Base-by-base conservation (phyloP, 2,797 vertebrate genomes). In the Onychomys leucogaster region DNA sequence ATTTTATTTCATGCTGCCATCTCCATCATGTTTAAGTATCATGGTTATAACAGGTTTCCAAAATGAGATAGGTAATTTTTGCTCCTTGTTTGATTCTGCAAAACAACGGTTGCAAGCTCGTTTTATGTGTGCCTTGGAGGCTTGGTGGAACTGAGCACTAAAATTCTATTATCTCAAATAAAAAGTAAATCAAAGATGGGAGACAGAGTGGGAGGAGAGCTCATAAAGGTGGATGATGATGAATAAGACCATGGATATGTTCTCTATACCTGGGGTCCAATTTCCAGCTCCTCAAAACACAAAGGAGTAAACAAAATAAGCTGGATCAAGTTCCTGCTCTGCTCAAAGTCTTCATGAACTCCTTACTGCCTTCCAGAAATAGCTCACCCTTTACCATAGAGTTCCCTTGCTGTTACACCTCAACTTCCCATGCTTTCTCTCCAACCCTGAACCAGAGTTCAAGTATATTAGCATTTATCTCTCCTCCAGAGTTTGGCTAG, bases 161-260 rank as follows among this genome's bases (percentile, higher is more conserved):
- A 95, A 95, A 92, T 67, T 90, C 80, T 87, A 81, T 96, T 87
- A 67, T 81, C n/a, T 85, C 65, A 88, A 89, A 94, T 43, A 65
- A 81, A 96, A 87, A 81, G 59, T 49, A 89, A 82, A 91, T 84
- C 75, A 67, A 91, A 89, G 69, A 65, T 23, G 57, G 11, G 17
- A 41, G 65, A 17, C 76, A 19, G 1, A 49, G 17, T 1, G 37
- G 14, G 9, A 23, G 23, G 23, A 32, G 29, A 0, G 2, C 25
- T 80, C 1, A 0, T 32, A 69, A 52, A 57, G 34, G 75, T 27
- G 23, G 25, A 2, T 37, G 69, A 59, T 37, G 52, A 59, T 32
- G 52, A 88, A n/a, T 37, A n/a, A 25, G 46, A 23, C 46, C 21
- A 1, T 16, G 37, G 80, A 16, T n/a, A 2, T 55, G 21, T 43